phyloP scores from a whole-genome alignment of 2,888 invertebrate genomes.

The Atethmia centrago region DNA sequence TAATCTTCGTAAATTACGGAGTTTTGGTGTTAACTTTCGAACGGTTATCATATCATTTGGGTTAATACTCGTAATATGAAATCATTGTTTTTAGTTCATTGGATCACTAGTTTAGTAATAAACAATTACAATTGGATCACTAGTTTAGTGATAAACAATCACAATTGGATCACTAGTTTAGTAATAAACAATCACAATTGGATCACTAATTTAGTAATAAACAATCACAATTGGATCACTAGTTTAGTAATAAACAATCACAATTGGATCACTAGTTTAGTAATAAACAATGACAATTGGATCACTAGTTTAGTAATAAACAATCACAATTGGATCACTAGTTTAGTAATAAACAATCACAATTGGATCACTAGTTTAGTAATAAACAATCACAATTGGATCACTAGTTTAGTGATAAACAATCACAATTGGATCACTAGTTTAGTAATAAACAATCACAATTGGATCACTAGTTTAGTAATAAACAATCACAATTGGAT shows the following conservation, averaged over 20 bases:
- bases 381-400: not conserved
- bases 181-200: no score
- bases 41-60: not conserved
- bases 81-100: not conserved
- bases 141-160: not conserved
- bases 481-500: not conserved
- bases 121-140: not conserved
- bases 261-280: not conserved
- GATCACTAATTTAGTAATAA: not conserved
- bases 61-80: not conserved
- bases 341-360: not conserved
- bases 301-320: not conserved
- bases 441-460: not conserved
- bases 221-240: not conserved
- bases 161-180: not conserved
- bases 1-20: no score
- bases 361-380: not conserved
- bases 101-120: not conserved
- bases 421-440: not conserved
- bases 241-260: not conserved
- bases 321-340: not conserved
- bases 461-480: not conserved
- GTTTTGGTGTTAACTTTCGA: not conserved
- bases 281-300: not conserved
- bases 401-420: not conserved